Conservation (phyloP, 2,888 invertebrate genomes). For the Cephus spinipes region DNA sequence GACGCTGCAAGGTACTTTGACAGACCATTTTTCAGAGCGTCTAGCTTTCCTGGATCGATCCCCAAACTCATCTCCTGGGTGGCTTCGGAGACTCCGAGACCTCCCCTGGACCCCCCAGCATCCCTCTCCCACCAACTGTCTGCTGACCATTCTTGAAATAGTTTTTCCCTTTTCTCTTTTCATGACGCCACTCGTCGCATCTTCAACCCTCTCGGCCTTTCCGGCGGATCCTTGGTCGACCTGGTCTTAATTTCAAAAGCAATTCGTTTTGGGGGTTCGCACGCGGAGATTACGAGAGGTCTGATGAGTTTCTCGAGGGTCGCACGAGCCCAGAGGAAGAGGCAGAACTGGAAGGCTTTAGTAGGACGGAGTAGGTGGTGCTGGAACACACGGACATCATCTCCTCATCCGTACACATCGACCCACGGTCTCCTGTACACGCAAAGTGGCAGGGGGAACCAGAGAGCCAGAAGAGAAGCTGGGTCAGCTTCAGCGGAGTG, state of each 20-base stretch:
- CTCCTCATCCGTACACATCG: constrained; percentile 16
- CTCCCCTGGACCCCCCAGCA: background rate
- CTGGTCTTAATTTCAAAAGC: constrained; percentile 53
- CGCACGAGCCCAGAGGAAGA: constrained; percentile 43
- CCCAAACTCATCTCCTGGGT: background rate
- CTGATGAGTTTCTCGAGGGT: constrained; percentile 62
- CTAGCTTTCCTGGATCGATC: background rate
- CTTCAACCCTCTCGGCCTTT: background rate
- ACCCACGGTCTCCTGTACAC: constrained; percentile 5
- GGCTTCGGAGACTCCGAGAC: background rate
- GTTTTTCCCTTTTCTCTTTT: background rate
- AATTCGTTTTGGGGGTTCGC: constrained; percentile 56
- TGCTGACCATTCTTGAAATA: background rate
- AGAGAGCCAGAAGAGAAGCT: constrained; percentile 52
- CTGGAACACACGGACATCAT: constrained; percentile 28
- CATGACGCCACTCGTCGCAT: background rate
- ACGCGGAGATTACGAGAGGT: constrained; percentile 60
- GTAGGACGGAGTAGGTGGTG: constrained; percentile 39
- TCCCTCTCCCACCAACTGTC: background rate
- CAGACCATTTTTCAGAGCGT: background rate
- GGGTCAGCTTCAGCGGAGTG: constrained; percentile 64
- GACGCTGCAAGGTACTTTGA: background rate
- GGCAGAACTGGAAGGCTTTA: constrained; percentile 46
- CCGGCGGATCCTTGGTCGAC: background rate
- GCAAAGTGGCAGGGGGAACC: constrained; percentile 20